A percentile compares a stretch with the other conserved stretches of the same genome.
Conservation (phyloP, 1,140 invertebrate species). For the Dreissena polymorpha region DNA sequence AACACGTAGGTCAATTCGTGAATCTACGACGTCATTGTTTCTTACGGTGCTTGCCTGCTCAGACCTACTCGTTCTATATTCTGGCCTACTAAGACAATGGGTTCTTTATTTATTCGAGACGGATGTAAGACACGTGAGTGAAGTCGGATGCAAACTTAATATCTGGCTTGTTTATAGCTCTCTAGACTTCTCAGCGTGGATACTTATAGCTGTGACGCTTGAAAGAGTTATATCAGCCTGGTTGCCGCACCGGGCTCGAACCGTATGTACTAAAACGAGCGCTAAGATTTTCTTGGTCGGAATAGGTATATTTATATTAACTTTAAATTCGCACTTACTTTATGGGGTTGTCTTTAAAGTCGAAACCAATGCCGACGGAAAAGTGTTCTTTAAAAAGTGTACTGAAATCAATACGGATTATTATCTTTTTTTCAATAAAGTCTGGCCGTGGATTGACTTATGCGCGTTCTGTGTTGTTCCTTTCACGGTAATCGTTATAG, state of each 20-base stretch:
- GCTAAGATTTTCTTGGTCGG: conserved; percentile 30
- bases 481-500: conserved; percentile 24
- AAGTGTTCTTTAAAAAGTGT: not conserved
- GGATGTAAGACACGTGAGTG: conserved; percentile 53
- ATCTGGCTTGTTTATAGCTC: conserved; percentile 57
- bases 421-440: conserved; percentile 27
- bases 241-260: conserved; percentile 60
- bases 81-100: conserved; percentile 66
- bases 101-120: conserved; percentile 47
- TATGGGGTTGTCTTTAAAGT: conserved; percentile 38
- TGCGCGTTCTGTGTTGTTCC: conserved; percentile 42
- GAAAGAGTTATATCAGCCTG: conserved; percentile 67
- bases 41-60: conserved; percentile 58
- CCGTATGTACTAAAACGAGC: conserved; percentile 46
- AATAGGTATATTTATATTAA: conserved; percentile 46
- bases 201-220: conserved; percentile 66
- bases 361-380: not conserved
- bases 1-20: conserved; percentile 34
- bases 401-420: conserved; percentile 5
- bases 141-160: conserved; percentile 59
- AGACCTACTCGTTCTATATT: conserved; percentile 63
- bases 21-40: conserved; percentile 54
- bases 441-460: conserved; percentile 52
- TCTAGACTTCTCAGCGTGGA: conserved; percentile 66
- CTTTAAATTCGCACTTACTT: conserved; percentile 61